phyloP scores from a whole-genome alignment of 2,797 vertebrate genomes.

The Pagetopsis macropterus region DNA sequence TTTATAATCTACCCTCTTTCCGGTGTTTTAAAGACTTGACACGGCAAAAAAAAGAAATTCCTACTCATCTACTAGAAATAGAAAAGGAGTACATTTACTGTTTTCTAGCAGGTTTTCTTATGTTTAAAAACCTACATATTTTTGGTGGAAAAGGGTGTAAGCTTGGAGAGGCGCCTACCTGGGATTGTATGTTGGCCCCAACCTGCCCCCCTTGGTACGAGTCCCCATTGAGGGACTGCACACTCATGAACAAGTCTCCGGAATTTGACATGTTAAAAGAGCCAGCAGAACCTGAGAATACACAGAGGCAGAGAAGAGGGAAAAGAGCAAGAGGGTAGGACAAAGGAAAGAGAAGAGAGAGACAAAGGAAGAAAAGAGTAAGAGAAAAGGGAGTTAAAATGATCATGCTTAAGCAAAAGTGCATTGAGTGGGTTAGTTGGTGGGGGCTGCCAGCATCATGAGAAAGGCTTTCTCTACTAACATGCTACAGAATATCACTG shows the following conservation, averaged over 20 bases:
- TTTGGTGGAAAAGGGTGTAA: background rate
- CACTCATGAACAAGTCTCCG: constrained; percentile 99
- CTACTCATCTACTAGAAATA: too few relatives aligned
- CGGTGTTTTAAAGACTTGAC: too few relatives aligned
- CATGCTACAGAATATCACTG: constrained; percentile 40
- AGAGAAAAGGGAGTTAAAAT: constrained; percentile 78
- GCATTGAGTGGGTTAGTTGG: constrained; percentile 76
- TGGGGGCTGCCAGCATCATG: constrained; percentile 37
- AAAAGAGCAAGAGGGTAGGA: constrained; percentile 52
- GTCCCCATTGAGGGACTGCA: constrained; percentile 99
- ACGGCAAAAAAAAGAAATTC: too few relatives aligned
- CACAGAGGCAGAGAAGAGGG: constrained; percentile 81
- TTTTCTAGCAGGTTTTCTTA: too few relatives aligned
- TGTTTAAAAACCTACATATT: too few relatives aligned
- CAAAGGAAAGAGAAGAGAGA: constrained; percentile 30
- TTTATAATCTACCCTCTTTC: too few relatives aligned
- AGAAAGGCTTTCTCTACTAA: constrained; percentile 39
- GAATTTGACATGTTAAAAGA: constrained; percentile 99
- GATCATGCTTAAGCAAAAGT: constrained; percentile 80
- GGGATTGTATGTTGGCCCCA: constrained; percentile 99
- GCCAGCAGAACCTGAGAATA: constrained; percentile 99
- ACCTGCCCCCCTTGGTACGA: constrained; percentile 99
- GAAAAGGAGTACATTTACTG: too few relatives aligned
- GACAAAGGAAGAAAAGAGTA: constrained; percentile 50
- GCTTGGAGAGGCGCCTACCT: constrained; percentile 87